phyloP scores from a whole-genome alignment of 35 echinoderm and acorn worm species.

The Strongylocentrotus purpuratus region DNA sequence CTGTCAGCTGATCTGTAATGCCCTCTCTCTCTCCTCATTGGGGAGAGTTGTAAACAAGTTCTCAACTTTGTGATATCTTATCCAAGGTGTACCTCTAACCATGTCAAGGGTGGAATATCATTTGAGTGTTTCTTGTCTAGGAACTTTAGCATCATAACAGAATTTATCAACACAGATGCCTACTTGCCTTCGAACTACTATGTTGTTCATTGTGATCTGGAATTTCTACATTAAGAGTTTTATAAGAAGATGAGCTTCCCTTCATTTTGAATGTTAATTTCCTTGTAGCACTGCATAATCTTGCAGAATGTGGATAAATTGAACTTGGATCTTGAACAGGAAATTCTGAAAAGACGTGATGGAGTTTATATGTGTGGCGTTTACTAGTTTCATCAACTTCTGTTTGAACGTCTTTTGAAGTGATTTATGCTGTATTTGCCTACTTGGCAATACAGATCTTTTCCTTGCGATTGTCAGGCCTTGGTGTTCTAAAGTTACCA shows the following conservation, averaged over 20 bases:
- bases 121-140: no score
- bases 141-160: no score
- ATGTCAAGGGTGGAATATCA: no score
- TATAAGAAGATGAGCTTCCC: not conserved
- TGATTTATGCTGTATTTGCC: not conserved
- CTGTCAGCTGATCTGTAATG: not conserved
- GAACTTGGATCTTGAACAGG: no score
- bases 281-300: not conserved
- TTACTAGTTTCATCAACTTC: no score
- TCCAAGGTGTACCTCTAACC: no score
- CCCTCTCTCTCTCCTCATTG: not conserved
- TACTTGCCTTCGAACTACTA: not conserved
- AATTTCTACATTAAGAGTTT: not conserved
- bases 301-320: no score
- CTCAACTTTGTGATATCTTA: not conserved
- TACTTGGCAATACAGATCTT: not conserved
- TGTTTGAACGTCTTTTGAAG: not conserved
- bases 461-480: not conserved
- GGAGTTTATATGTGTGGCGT: no score
- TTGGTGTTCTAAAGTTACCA: not conserved
- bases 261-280: not conserved
- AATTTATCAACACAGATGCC: no score
- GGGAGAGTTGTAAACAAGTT: conserved; percentile 11
- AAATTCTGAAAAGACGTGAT: no score
- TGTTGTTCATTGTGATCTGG: not conserved